phyloP scores from a whole-genome alignment of 2,113 vertebrate species.

The Nicator chloris region DNA sequence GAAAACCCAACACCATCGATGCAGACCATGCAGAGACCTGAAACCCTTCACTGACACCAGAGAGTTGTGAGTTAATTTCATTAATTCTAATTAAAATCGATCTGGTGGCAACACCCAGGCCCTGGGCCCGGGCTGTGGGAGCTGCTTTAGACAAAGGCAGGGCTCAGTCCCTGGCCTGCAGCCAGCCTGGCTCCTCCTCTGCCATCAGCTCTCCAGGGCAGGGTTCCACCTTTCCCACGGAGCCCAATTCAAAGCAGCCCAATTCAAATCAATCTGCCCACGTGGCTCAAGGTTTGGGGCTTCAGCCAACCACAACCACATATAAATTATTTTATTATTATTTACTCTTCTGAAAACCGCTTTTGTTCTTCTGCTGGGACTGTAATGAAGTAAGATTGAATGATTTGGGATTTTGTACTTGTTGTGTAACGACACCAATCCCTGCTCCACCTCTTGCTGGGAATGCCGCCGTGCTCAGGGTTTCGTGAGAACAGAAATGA shows the following conservation, averaged over 20 bases:
- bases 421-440: accelerated
- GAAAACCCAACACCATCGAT: neutral
- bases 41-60: neutral
- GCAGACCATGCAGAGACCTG: neutral
- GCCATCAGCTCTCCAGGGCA: neutral
- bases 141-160: neutral
- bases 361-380: neutral
- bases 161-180: neutral
- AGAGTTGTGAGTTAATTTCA: accelerated
- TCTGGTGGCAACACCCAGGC: neutral
- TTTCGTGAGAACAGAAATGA: accelerated
- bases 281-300: neutral
- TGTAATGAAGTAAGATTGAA: too few species aligned
- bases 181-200: neutral
- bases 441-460: accelerated
- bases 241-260: neutral
- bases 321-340: neutral
- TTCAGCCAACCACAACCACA: neutral
- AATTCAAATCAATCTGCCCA: too few species aligned
- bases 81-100: neutral
- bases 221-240: neutral
- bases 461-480: neutral
- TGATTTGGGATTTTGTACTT: neutral
- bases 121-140: neutral
- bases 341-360: neutral